Conservation (phyloP, 2,888 invertebrate genomes). For the Formica aserva region DNA sequence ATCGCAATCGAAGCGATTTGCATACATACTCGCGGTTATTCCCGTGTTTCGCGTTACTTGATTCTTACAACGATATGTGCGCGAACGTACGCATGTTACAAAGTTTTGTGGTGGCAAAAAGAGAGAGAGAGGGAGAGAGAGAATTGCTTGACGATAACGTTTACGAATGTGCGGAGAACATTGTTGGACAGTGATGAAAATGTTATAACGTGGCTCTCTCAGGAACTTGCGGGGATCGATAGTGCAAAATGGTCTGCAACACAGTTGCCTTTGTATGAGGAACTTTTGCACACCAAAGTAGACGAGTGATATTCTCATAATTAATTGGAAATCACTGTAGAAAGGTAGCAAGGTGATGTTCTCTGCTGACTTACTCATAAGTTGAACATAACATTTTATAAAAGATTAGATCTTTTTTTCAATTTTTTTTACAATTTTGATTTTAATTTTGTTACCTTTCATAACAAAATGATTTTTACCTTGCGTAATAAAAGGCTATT, state of each 20-base stretch:
- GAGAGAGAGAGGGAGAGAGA: background rate
- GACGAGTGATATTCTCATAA: slow-evolving; percentile 16
- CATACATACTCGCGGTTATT: slow-evolving; percentile 4
- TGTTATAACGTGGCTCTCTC: slow-evolving; percentile 18
- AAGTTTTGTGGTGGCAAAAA: background rate
- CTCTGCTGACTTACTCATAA: background rate
- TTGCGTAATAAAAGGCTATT: background rate
- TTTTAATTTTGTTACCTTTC: background rate
- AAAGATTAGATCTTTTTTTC: background rate
- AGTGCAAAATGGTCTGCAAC: slow-evolving; percentile 39
- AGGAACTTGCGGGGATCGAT: slow-evolving; percentile 40
- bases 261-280: slow-evolving; percentile 24
- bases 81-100: background rate
- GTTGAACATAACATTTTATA: background rate
- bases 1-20: slow-evolving; percentile 25
- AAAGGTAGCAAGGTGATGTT: background rate
- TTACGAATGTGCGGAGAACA: slow-evolving; percentile 36
- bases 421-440: background rate
- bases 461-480: background rate
- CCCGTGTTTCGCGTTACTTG: slow-evolving; percentile 2
- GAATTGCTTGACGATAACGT: slow-evolving; percentile 37
- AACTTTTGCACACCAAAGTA: slow-evolving; percentile 41
- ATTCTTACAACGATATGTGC: slow-evolving; percentile 9
- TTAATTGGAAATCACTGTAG: slow-evolving; percentile 3
- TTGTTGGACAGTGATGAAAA: slow-evolving; percentile 46